These are phyloP conservation scores for Aptenodytes patagonicus DNA, from an alignment of 2,113 vertebrate genomes.

Conservation along the genomic window DNA sequence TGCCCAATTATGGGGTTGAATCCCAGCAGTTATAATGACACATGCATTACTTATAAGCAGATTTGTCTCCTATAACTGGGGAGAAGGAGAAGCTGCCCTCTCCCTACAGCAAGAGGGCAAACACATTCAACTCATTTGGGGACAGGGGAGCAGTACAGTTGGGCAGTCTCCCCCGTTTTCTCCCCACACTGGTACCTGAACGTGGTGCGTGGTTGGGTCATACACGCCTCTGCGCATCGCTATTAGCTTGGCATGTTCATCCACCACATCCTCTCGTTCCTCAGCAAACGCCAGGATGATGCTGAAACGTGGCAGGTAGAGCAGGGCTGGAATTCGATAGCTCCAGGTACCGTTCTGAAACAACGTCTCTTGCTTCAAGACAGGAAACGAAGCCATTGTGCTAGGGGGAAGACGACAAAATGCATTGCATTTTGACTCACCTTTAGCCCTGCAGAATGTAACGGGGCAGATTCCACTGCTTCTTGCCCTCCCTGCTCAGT, in stretches of 20 bases:
- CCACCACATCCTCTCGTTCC: constrained; percentile 21
- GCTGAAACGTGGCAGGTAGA: constrained; percentile 54
- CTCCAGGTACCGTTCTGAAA: not conserved
- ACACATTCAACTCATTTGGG: not conserved
- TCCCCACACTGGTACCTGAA: constrained; percentile 44
- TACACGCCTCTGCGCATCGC: constrained; percentile 57
- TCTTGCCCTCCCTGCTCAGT: not conserved
- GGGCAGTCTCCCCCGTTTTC: not conserved
- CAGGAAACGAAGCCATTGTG: not conserved
- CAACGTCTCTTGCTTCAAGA: constrained; percentile 34
- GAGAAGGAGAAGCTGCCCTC: not conserved
- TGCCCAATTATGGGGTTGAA: not conserved
- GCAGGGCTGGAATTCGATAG: constrained; percentile 73
- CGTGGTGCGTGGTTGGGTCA: fast-evolving
- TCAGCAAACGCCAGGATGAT: constrained; percentile 70
- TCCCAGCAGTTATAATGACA: not conserved
- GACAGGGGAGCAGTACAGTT: not conserved
- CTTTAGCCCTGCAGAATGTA: not conserved
- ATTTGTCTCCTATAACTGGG: not conserved
- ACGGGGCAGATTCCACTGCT: not conserved
- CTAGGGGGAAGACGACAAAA: not conserved
- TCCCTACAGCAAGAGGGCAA: not conserved
- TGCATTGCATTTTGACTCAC: not conserved
- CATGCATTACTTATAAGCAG: not conserved
- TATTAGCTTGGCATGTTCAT: constrained; percentile 60